Conservation (phyloP, 2,888 invertebrate genomes). For the Phortica magna region DNA sequence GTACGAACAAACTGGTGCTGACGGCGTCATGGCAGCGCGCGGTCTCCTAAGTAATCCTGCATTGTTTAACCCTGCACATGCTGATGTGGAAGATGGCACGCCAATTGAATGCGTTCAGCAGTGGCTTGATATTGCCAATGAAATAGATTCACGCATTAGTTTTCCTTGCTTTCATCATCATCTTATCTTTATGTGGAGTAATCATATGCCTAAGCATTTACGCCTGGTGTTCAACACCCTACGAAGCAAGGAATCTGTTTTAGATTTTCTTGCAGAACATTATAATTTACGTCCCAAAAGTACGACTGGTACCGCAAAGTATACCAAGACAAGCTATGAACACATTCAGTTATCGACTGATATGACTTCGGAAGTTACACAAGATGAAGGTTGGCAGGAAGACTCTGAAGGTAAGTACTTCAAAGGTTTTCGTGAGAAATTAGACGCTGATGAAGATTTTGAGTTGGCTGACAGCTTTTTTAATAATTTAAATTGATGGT, state of each 20-base stretch:
- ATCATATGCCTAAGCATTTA: conserved; percentile 85
- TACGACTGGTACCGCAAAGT: conserved; percentile 24
- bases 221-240: conserved; percentile 89
- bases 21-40: conserved; percentile 95
- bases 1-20: conserved; percentile 83
- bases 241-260: conserved; percentile 83
- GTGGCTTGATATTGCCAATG: conserved; percentile 87
- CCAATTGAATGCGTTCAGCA: conserved; percentile 87
- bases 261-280: conserved; percentile 84
- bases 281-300: conserved; percentile 77
- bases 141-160: conserved; percentile 82
- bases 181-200: conserved; percentile 96
- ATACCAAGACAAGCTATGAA: conserved; percentile 61
- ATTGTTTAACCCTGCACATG: conserved; percentile 82
- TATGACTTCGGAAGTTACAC: conserved; percentile 9
- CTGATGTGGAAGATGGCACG: conserved; percentile 78
- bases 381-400: conserved; percentile 52
- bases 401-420: conserved; percentile 69
- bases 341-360: conserved; percentile 36
- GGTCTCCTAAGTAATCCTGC: conserved; percentile 95
- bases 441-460: conserved; percentile 49
- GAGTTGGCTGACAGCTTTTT: conserved; percentile 63
- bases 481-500: conserved; percentile 49
- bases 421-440: conserved; percentile 52
- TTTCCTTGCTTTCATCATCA: conserved; percentile 97